A percentile compares a stretch with the other conserved stretches of the same genome.
phyloP scores from a whole-genome alignment of 1,140 invertebrate species.

The Drosophila willistoni region DNA sequence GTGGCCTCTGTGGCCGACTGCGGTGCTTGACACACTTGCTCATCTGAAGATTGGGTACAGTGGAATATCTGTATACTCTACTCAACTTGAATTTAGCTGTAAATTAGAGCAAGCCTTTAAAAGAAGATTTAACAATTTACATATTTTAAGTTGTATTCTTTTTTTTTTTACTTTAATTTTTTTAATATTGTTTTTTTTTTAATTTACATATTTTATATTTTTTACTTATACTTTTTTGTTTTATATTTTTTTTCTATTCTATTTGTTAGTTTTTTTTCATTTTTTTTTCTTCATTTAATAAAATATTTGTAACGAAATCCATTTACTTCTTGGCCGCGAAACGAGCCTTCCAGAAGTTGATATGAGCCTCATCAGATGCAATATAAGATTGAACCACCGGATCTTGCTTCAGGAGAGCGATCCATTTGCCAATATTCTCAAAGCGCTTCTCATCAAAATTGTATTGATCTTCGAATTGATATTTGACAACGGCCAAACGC shows the following conservation, averaged over 20 bases:
- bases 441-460: constrained; percentile 53
- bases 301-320: constrained; percentile 8
- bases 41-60: constrained; percentile 19
- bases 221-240: not conserved
- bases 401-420: constrained; percentile 44
- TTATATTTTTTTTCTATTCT: not conserved
- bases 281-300: not conserved
- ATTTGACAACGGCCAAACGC: constrained; percentile 76
- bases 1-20: constrained; percentile 56
- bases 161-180: not conserved
- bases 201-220: too few species aligned
- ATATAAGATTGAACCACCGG: constrained; percentile 42
- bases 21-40: constrained; percentile 41
- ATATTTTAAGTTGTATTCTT: too few species aligned
- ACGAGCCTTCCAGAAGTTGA: constrained; percentile 43
- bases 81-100: too few species aligned
- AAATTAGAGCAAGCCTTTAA: too few species aligned
- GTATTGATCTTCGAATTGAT: constrained; percentile 36
- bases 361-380: constrained; percentile 54
- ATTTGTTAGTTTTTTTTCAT: not conserved
- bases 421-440: constrained; percentile 43
- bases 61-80: not conserved
- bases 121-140: too few species aligned
- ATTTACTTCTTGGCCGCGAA: constrained; percentile 26
- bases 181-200: too few species aligned